Conservation (phyloP, 2,113 vertebrate genomes). For the Scatophagus argus region DNA sequence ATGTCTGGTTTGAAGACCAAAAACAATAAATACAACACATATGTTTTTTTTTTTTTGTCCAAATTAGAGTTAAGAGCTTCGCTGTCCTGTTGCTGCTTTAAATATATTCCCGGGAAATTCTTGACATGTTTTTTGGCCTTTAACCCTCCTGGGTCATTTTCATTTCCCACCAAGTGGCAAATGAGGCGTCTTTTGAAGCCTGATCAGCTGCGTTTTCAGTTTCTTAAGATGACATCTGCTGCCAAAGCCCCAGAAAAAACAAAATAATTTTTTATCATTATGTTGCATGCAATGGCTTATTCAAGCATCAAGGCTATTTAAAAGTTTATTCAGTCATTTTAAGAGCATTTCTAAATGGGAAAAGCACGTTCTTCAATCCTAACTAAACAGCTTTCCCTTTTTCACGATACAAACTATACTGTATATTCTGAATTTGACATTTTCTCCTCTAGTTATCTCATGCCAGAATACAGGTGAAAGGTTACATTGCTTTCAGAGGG, state of each 20-base stretch:
- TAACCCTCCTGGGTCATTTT: constrained; percentile 89
- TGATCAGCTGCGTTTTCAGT: constrained; percentile 82
- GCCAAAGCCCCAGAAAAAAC: neutral
- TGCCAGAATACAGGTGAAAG: constrained; percentile 75
- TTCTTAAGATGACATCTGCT: constrained; percentile 23
- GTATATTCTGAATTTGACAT: constrained; percentile 58
- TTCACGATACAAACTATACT: neutral
- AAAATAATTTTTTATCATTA: neutral
- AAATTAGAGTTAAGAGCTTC: constrained; percentile 47
- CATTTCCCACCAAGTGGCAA: constrained; percentile 93
- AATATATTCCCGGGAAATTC: constrained; percentile 82
- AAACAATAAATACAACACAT: constrained; percentile 36
- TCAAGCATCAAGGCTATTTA: neutral
- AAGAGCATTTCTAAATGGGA: neutral
- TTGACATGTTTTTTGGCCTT: constrained; percentile 86
- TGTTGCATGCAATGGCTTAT: neutral
- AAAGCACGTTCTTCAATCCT: neutral
- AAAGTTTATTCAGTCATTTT: neutral
- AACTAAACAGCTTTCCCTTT: neutral
- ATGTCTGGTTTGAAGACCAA: constrained; percentile 24
- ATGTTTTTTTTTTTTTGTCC: constrained; percentile 16
- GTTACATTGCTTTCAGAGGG: constrained; percentile 73
- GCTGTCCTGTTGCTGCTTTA: constrained; percentile 76
- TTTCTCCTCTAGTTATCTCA: constrained; percentile 58
- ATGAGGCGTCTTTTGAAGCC: constrained; percentile 82